Evolutionary conservation across 2,888 invertebrate genomes (phyloP).

Genomic region (Idaea dimidiata): DNA sequence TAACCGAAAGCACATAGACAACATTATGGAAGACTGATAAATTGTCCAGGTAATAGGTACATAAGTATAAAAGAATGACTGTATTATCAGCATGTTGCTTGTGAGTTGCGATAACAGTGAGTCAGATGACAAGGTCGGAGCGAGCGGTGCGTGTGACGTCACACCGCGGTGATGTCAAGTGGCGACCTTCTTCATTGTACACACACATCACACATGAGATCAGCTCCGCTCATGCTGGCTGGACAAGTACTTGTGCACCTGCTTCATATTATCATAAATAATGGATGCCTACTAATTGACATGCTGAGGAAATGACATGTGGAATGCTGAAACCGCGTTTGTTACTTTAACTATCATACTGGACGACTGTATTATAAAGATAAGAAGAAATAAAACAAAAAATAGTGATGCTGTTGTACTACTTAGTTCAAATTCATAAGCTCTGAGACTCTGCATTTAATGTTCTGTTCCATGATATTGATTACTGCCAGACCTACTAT

Average conservation of each 20-base stretch:
- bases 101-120: constrained; percentile 31
- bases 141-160: constrained; percentile 36
- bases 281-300: background rate
- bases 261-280: background rate
- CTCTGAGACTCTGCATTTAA: too few relatives aligned
- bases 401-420: background rate
- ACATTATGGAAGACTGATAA: background rate
- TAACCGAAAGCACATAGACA: background rate
- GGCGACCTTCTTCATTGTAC: constrained; percentile 48
- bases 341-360: background rate
- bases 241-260: constrained; percentile 2
- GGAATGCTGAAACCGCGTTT: too few relatives aligned
- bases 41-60: background rate
- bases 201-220: constrained; percentile 29
- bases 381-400: background rate
- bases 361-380: background rate
- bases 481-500: background rate
- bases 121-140: constrained; percentile 40
- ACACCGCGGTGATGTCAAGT: constrained; percentile 49
- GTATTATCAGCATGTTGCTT: constrained; percentile 26
- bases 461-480: background rate
- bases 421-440: background rate
- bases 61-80: background rate
- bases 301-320: too few relatives aligned
- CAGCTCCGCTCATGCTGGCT: constrained; percentile 12